A percentile compares a stretch with the other conserved stretches of the same genome.
Conservation (phyloP, 2,888 invertebrate genomes). For the Eledone cirrhosa region DNA sequence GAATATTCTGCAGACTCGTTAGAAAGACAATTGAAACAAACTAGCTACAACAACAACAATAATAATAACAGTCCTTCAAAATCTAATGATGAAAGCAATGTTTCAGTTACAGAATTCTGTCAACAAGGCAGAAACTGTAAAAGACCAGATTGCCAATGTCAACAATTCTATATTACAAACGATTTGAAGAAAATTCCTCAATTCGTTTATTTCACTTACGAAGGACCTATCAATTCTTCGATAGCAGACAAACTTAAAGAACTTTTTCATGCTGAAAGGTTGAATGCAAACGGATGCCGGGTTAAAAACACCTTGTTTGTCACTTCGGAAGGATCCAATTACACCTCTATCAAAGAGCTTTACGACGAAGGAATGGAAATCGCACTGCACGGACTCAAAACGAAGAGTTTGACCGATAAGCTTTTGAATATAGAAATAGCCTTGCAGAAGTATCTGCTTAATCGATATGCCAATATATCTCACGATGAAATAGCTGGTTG, state of each 20-base stretch:
- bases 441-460: constrained; percentile 36
- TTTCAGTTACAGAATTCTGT: background rate
- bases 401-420: constrained; percentile 32
- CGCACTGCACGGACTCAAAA: constrained; percentile 41
- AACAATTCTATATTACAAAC: constrained; percentile 36
- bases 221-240: constrained; percentile 45
- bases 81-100: background rate
- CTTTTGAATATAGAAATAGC: constrained; percentile 35
- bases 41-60: too few species aligned
- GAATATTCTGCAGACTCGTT: too few species aligned
- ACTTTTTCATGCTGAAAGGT: constrained; percentile 39
- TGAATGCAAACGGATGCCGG: constrained; percentile 48
- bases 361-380: constrained; percentile 43
- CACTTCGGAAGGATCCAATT: constrained; percentile 41
- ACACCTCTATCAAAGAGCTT: constrained; percentile 29
- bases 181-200: constrained; percentile 41
- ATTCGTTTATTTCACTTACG: constrained; percentile 48
- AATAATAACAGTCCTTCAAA: too few species aligned
- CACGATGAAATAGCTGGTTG: constrained; percentile 40
- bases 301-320: constrained; percentile 47
- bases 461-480: constrained; percentile 33
- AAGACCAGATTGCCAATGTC: constrained; percentile 45
- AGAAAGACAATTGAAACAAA: too few species aligned
- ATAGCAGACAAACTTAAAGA: constrained; percentile 41
- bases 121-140: constrained; percentile 43